Base-by-base conservation (phyloP, 2,113 vertebrate species). In the Melanotaenia duboulayi region DNA sequence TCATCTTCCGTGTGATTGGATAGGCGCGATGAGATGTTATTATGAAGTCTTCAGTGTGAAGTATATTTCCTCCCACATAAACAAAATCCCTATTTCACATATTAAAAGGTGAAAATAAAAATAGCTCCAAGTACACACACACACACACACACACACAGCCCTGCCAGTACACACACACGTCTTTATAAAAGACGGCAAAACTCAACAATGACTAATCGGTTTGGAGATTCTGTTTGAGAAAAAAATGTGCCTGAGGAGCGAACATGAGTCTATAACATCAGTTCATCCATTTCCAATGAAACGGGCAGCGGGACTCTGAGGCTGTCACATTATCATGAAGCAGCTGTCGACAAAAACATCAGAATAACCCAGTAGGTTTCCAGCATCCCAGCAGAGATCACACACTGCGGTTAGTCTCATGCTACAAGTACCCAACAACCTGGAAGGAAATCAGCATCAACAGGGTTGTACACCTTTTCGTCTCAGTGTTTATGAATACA, bases 1-100 rank as follows among this genome's bases (percentile, higher is more conserved):
- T 19, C 56, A 50, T 82, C 65, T 57, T 66, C 57, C 17, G 58
- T 9, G 65, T 61, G 62, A 79, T 82, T 72, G 80, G 59, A 81
- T 14, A 9, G 25, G 51, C 4, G 19, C 61, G 40, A 12, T 55
- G 58, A 55, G 57, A 56, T 55, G 62, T 67, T 39, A 54, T 54
- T 57, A 42, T 70, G 69, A 74, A 54, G 50, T 70, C 13, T 22
- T 74, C 55, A 37, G n/a, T 0, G 55, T 70, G 25, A 25, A 35
- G 59, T n/a, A 23, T 25, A 32, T 12, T 67, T 52, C 46, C 60
- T 75, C 65, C 32, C 37, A 65, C 63, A 61, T 37, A 82, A 60
- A 74, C n/a, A 63, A 55, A 9, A 79, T 69, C 59, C 61, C n/a
- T 35, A 60, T 69, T 70, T 66, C 60, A 35, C 39, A 56, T 13